Evolutionary conservation across 2,888 invertebrate genomes (phyloP).

Genomic region (Oxyteleia sp.): DNA sequence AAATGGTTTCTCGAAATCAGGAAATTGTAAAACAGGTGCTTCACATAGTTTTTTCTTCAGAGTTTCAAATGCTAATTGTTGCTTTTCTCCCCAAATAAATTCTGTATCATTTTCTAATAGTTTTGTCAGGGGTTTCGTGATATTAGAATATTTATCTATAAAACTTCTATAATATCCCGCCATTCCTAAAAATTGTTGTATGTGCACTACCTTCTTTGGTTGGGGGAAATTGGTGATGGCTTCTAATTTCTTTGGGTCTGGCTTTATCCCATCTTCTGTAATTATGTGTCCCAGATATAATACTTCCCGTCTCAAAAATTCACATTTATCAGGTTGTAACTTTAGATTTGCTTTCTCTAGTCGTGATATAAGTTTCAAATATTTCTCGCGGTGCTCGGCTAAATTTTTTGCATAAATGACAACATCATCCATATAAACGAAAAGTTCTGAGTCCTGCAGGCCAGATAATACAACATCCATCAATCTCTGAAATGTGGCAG

Average conservation of each 20-base stretch:
- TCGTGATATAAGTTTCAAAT: not conserved
- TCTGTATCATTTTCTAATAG: constrained; percentile 1
- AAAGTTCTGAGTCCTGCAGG: not conserved
- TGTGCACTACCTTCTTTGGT: constrained; percentile 26
- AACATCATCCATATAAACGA: constrained; percentile 19
- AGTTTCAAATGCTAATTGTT: constrained; percentile 4
- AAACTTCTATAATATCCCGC: constrained; percentile 14
- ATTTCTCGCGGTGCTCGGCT: constrained; percentile 3
- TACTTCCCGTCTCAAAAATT: constrained; percentile 24
- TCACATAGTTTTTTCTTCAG: constrained; percentile 47
- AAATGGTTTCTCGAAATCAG: constrained; percentile 53
- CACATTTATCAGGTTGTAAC: constrained; percentile 15
- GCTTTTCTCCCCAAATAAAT: not conserved
- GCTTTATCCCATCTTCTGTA: constrained; percentile 5
- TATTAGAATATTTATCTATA: constrained; percentile 1
- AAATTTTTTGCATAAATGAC: constrained; percentile 2
- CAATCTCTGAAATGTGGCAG: constrained; percentile 4
- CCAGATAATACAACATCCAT: constrained; percentile 14
- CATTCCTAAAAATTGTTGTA: constrained; percentile 12
- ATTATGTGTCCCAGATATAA: constrained; percentile 20
- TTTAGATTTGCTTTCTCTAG: constrained; percentile 8
- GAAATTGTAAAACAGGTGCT: constrained; percentile 59
- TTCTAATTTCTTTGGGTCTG: constrained; percentile 13
- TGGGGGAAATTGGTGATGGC: constrained; percentile 4
- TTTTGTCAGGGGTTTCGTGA: not conserved